A percentile compares a stretch with the other conserved stretches of the same genome.
phyloP scores from a whole-genome alignment of 2,113 vertebrate genomes.

The Cepphus grylle region DNA sequence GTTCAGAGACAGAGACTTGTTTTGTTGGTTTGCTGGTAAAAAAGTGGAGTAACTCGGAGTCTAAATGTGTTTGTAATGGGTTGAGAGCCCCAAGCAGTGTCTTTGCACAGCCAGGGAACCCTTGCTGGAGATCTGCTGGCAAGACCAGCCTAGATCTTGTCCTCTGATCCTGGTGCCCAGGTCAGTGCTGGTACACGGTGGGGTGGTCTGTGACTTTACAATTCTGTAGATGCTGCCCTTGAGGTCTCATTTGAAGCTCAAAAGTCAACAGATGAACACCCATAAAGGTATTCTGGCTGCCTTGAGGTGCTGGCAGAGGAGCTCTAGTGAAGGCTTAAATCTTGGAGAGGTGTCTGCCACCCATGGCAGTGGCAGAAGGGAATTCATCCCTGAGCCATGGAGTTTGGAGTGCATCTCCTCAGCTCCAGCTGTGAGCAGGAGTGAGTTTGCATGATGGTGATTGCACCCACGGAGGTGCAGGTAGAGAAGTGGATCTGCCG shows the following conservation, averaged over 20 bases:
- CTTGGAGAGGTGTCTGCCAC: neutral
- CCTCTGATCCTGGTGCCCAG: neutral
- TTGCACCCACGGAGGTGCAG: fast-evolving
- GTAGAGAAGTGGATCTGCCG: neutral
- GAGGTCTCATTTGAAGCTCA: neutral
- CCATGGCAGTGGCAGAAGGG: neutral
- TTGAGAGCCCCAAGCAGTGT: neutral
- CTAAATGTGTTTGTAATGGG: neutral
- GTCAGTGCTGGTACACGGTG: neutral
- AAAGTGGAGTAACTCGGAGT: neutral
- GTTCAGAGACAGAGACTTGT: neutral
- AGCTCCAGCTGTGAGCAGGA: neutral
- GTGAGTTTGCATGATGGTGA: neutral
- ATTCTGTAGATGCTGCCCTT: neutral
- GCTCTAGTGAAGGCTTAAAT: neutral
- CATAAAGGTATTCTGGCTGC: neutral
- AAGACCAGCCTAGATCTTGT: neutral
- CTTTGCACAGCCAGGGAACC: neutral
- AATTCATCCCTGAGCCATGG: neutral
- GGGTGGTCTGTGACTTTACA: neutral
- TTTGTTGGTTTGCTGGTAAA: neutral
- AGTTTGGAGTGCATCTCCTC: neutral
- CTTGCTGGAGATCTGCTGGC: neutral
- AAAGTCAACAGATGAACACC: neutral
- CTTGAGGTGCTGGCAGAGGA: neutral